phyloP scores from a whole-genome alignment of 2,888 invertebrate genomes.

The Erpobdella octoculata region DNA sequence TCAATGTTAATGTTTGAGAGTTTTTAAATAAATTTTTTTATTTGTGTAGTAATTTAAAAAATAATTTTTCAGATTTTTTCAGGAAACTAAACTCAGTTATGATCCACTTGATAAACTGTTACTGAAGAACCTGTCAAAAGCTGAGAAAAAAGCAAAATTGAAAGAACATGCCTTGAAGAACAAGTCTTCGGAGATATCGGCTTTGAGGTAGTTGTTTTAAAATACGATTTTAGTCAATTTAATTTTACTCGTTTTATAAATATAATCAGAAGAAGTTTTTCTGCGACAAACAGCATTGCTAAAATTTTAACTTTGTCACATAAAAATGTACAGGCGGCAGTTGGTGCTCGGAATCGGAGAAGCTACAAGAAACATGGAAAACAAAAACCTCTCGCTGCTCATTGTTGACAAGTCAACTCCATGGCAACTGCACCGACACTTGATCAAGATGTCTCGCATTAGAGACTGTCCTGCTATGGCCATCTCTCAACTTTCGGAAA shows the following conservation, averaged over 20 bases:
- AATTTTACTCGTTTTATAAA: not conserved
- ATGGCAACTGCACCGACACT: slow-evolving; percentile 32
- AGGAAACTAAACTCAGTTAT: slow-evolving; percentile 2
- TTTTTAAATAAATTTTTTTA: not conserved
- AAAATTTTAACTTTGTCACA: no score
- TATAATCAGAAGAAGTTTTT: not conserved
- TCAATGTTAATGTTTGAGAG: not conserved
- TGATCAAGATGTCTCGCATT: slow-evolving; percentile 22
- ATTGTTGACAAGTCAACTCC: slow-evolving; percentile 29
- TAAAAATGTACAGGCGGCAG: not conserved
- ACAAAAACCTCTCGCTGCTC: slow-evolving; percentile 4
- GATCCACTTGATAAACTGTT: not conserved
- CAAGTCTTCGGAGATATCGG: not conserved
- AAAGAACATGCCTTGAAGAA: not conserved
- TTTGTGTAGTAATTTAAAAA: not conserved
- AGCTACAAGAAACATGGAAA: slow-evolving; percentile 12
- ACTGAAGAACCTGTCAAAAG: not conserved
- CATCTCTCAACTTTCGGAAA: slow-evolving; percentile 20
- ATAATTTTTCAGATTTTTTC: not conserved
- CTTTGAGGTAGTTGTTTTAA: not conserved
- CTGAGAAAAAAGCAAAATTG: not conserved
- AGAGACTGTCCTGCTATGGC: slow-evolving; percentile 28
- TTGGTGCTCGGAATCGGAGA: slow-evolving; percentile 15
- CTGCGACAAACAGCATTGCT: no score
- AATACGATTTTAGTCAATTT: not conserved